Evolutionary conservation across 2,113 vertebrate genomes (phyloP).

Genomic region (Rhizomys pruinosus): DNA sequence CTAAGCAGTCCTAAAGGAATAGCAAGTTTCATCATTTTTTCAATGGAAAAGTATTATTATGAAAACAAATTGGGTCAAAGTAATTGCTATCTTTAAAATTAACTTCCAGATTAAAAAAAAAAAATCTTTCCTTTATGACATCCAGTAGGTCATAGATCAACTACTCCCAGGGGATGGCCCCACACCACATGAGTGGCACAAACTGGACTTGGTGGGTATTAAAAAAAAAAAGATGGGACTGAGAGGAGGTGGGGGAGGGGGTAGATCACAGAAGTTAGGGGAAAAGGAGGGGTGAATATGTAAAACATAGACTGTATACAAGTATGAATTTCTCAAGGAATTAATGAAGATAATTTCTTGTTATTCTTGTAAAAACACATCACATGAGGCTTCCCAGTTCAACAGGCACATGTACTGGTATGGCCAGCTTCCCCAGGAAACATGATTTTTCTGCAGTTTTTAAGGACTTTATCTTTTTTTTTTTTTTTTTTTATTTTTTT

Average conservation of each 20-base stretch:
- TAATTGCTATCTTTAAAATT: slow-evolving; percentile 57
- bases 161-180: not conserved
- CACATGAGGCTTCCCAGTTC: not conserved
- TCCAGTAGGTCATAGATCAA: too few species aligned
- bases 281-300: not conserved
- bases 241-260: not conserved
- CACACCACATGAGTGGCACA: not conserved
- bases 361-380: slow-evolving; percentile 16
- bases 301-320: not conserved
- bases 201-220: not conserved
- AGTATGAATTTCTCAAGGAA: not conserved
- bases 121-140: too few species aligned
- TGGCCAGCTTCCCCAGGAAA: not conserved
- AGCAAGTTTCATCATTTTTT: slow-evolving; percentile 36
- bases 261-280: not conserved
- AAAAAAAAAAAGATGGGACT: not conserved
- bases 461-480: not conserved
- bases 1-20: slow-evolving; percentile 56
- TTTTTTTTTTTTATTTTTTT: too few species aligned
- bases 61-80: slow-evolving; percentile 46
- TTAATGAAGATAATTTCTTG: not conserved
- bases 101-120: slow-evolving; percentile 46
- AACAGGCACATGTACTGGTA: not conserved
- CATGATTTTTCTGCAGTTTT: not conserved
- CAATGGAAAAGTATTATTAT: slow-evolving; percentile 59